Percentiles rank a stretch among this genome's conserved stretches.
These are phyloP conservation scores for Microplitis mediator DNA, from an alignment of 1,140 invertebrate species.

Conservation along the genomic window DNA sequence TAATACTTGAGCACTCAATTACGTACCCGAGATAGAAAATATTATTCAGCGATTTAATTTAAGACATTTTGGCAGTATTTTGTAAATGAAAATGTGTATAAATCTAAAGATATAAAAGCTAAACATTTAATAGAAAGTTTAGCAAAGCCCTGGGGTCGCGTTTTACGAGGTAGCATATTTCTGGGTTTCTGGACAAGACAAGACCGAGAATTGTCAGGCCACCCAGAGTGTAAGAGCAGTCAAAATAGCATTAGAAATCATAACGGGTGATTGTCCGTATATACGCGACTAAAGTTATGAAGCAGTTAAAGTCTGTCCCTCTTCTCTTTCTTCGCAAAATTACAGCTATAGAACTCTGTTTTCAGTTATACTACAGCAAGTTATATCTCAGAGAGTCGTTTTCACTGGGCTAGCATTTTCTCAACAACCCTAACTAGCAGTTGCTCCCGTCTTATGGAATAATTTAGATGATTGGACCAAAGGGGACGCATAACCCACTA, in stretches of 20 bases:
- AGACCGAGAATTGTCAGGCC: slow-evolving; percentile 44
- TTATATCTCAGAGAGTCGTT: slow-evolving; percentile 8
- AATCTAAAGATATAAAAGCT: slow-evolving; percentile 10
- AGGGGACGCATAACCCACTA: slow-evolving; percentile 39
- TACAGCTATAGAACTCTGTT: neutral
- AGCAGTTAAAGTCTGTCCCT: slow-evolving; percentile 55
- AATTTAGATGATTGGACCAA: slow-evolving; percentile 59
- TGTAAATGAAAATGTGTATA: neutral
- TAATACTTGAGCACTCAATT: too few species aligned
- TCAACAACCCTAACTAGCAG: slow-evolving; percentile 22
- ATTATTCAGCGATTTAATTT: too few species aligned
- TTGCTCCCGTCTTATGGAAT: slow-evolving; percentile 54
- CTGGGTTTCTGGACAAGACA: slow-evolving; percentile 43
- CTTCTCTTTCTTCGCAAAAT: neutral
- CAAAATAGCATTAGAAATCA: slow-evolving; percentile 62
- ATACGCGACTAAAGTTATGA: slow-evolving; percentile 53
- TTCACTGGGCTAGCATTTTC: slow-evolving; percentile 26
- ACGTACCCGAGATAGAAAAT: too few species aligned
- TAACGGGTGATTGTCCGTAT: slow-evolving; percentile 60
- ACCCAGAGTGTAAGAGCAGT: slow-evolving; percentile 43
- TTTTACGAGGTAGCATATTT: slow-evolving; percentile 63
- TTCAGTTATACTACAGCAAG: neutral
- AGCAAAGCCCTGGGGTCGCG: slow-evolving; percentile 41
- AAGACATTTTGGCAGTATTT: neutral
- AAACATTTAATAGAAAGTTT: slow-evolving; percentile 30